Evolutionary conservation across 2,797 vertebrate species (phyloP).

Genomic region (Urophycis tenuis): DNA sequence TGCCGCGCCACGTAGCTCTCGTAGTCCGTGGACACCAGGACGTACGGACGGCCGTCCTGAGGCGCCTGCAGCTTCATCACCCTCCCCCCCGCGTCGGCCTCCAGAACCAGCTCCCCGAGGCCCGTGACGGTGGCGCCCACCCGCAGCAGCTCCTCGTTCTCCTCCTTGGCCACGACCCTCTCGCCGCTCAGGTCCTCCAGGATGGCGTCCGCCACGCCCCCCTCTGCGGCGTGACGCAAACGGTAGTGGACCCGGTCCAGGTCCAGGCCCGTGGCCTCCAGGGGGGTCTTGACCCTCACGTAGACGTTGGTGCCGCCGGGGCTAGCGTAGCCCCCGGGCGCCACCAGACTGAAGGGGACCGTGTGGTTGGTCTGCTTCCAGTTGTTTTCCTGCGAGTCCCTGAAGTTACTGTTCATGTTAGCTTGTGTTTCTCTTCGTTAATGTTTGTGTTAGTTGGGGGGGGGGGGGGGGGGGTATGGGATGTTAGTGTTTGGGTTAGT

Average conservation of each 20-base stretch:
- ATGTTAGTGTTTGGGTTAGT: too few relatives aligned
- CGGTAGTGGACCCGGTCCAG: constrained; percentile 62
- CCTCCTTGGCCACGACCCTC: constrained; percentile 50
- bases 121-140: constrained; percentile 63
- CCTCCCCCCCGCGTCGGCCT: constrained; percentile 38
- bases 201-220: constrained; percentile 45
- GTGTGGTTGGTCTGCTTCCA: constrained; percentile 59
- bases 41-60: constrained; percentile 52
- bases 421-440: too few relatives aligned
- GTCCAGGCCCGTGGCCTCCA: constrained; percentile 54
- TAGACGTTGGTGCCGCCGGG: constrained; percentile 24
- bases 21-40: constrained; percentile 60
- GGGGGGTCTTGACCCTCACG: constrained; percentile 62
- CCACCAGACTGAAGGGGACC: constrained; percentile 66
- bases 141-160: constrained; percentile 64
- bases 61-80: constrained; percentile 65
- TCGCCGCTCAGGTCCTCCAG: constrained; percentile 57
- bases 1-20: constrained; percentile 63
- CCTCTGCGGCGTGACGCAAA: constrained; percentile 41
- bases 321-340: constrained; percentile 37
- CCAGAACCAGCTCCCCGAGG: constrained; percentile 72
- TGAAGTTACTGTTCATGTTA: constrained; percentile 29
- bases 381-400: constrained; percentile 54
- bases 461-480: too few relatives aligned
- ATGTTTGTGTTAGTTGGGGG: too few relatives aligned